Conservation (phyloP, 2,888 invertebrate species). For the Didymodactylos carnosus region DNA sequence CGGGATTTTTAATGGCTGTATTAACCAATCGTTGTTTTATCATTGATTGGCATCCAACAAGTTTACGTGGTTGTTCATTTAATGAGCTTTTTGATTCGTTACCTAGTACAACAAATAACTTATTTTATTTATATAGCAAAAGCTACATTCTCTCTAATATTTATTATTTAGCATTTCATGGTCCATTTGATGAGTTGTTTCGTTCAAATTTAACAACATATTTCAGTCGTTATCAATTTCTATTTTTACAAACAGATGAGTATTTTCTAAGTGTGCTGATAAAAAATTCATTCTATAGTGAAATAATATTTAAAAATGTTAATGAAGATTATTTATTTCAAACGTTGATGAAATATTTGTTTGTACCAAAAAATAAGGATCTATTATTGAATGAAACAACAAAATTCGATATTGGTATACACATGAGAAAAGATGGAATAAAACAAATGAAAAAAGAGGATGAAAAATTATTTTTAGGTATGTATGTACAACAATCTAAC, state of each 20-base stretch:
- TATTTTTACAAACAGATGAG: background rate
- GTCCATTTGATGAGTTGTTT: background rate
- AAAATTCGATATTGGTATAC: background rate
- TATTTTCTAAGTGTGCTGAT: background rate
- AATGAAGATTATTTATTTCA: background rate
- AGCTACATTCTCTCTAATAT: background rate
- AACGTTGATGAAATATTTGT: background rate
- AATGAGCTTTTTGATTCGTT: background rate
- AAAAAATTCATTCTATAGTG: background rate
- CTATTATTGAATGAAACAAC: no score
- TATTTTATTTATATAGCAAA: background rate
- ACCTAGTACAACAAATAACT: background rate
- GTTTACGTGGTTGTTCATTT: background rate
- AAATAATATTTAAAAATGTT: background rate
- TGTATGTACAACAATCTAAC: no score
- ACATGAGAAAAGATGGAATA: background rate
- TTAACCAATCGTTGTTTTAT: background rate
- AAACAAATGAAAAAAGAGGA: background rate
- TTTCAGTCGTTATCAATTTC: background rate
- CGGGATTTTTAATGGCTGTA: background rate
- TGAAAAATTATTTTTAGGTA: background rate
- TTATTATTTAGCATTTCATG: background rate
- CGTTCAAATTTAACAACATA: background rate
- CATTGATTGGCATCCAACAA: background rate
- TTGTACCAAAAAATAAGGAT: no score